phyloP scores from a whole-genome alignment of 2,113 vertebrate genomes.

The Nibea coibor region DNA sequence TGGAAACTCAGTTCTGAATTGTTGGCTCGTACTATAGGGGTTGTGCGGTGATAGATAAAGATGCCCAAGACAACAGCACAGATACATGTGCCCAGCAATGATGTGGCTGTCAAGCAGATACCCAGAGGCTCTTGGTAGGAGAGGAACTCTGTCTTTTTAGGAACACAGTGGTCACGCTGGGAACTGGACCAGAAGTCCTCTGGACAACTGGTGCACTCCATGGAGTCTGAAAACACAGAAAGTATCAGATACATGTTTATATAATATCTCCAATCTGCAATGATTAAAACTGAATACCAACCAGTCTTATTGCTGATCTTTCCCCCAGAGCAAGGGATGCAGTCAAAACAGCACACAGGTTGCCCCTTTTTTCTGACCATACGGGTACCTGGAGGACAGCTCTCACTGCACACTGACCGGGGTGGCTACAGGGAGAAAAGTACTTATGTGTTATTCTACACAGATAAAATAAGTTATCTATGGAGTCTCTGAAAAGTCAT shows the following conservation, averaged over 20 bases:
- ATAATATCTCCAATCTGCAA: background rate
- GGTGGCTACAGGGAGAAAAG: slow-evolving; percentile 67
- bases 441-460: background rate
- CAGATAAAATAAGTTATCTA: background rate
- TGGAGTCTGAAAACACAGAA: background rate
- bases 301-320: background rate
- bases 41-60: slow-evolving; percentile 68
- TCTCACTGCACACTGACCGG: slow-evolving; percentile 80
- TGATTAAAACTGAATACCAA: background rate
- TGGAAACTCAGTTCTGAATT: slow-evolving; percentile 83
- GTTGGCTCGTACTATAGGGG: slow-evolving; percentile 80
- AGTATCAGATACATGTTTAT: no score
- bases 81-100: slow-evolving; percentile 65
- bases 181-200: slow-evolving; percentile 77
- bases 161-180: slow-evolving; percentile 65
- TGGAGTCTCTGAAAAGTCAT: background rate
- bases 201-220: no score
- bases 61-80: slow-evolving; percentile 63
- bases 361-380: slow-evolving; percentile 81
- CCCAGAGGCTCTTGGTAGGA: slow-evolving; percentile 66
- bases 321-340: slow-evolving; percentile 53
- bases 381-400: slow-evolving; percentile 79
- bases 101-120: slow-evolving; percentile 60
- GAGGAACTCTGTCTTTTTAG: slow-evolving; percentile 73
- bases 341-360: slow-evolving; percentile 85